Conservation (phyloP, 2,113 vertebrate genomes). For the Sinocyclocheilus anshuiensis region DNA sequence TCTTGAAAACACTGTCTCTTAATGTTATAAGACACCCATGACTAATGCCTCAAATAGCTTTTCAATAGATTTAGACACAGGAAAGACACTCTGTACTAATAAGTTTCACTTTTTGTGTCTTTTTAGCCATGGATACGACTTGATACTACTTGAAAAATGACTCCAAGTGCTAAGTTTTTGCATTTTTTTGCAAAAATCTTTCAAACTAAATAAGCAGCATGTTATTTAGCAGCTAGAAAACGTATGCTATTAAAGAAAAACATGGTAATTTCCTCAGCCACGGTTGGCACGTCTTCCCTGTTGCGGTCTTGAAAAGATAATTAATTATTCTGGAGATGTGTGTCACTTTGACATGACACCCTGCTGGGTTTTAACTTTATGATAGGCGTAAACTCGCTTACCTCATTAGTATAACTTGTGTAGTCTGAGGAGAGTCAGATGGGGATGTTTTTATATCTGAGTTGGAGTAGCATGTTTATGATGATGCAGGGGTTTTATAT, state of each 20-base stretch:
- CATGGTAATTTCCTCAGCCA: background rate
- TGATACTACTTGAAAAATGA: background rate
- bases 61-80: slow-evolving; percentile 14
- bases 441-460: background rate
- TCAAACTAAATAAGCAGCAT: background rate
- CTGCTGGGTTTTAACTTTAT: slow-evolving; percentile 40
- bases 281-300: background rate
- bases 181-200: background rate
- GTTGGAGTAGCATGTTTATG: background rate
- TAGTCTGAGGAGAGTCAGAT: background rate
- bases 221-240: background rate
- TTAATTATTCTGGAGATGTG: slow-evolving; percentile 38
- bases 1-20: background rate
- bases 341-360: slow-evolving; percentile 44
- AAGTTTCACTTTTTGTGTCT: background rate
- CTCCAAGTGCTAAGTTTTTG: background rate
- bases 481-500: background rate
- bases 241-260: background rate
- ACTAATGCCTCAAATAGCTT: background rate
- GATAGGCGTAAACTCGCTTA: slow-evolving; percentile 49
- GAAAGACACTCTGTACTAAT: background rate
- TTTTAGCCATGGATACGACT: background rate
- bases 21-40: slow-evolving; percentile 3
- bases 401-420: slow-evolving; percentile 44
- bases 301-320: background rate